Evolutionary conservation across 1,140 invertebrate genomes (phyloP).

Genomic region (Drosophila yakuba): DNA sequence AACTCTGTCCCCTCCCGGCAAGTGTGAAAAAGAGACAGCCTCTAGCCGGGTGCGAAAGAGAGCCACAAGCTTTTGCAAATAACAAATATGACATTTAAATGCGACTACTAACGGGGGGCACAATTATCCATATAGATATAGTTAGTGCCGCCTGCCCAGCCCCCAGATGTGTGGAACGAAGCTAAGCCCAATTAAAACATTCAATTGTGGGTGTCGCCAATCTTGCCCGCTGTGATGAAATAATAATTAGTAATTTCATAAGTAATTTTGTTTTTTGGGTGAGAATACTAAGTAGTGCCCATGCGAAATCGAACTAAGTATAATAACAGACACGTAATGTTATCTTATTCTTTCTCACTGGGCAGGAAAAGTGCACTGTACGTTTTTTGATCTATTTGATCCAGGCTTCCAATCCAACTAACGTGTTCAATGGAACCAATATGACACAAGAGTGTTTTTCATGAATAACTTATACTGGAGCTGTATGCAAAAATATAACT

Average conservation of each 20-base stretch:
- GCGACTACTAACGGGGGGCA: constrained; percentile 24
- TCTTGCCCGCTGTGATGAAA: constrained; percentile 26
- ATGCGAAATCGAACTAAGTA: background rate
- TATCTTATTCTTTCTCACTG: too few species aligned
- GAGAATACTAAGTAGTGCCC: background rate
- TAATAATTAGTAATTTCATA: constrained; percentile 4
- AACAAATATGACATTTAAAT: constrained; percentile 56
- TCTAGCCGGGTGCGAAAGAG: background rate
- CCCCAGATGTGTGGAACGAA: constrained; percentile 14
- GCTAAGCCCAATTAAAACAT: constrained; percentile 2
- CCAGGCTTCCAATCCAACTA: too few species aligned
- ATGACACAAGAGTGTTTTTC: too few species aligned
- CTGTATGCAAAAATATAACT: background rate
- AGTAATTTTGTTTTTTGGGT: background rate
- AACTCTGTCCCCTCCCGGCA: constrained; percentile 5
- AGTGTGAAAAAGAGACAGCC: constrained; percentile 5
- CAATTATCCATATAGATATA: constrained; percentile 26
- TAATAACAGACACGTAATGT: too few species aligned
- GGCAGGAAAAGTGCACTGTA: too few species aligned
- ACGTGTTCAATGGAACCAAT: too few species aligned
- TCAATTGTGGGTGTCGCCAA: constrained; percentile 2
- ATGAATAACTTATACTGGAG: too few species aligned
- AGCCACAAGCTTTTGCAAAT: constrained; percentile 29
- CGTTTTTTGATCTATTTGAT: too few species aligned
- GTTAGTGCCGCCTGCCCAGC: constrained; percentile 24